A percentile compares a stretch with the other conserved stretches of the same genome.
phyloP scores from a whole-genome alignment of 2,888 invertebrate genomes.

The Phrixothrix hirtus region DNA sequence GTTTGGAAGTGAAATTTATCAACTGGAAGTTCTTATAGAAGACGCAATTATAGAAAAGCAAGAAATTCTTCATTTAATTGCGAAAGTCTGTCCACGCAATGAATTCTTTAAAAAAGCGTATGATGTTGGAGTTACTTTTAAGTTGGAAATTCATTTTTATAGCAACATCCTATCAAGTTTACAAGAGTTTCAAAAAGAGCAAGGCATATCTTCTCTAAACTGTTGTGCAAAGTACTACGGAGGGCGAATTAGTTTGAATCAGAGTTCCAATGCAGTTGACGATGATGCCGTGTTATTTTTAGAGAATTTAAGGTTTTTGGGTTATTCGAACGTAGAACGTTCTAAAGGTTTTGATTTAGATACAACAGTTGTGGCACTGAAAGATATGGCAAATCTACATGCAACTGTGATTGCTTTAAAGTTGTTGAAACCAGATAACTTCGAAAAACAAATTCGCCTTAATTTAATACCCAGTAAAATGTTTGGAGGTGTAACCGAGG shows the following conservation, averaged over 20 bases:
- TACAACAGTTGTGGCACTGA: constrained; percentile 54
- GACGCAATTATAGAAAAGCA: too few relatives aligned
- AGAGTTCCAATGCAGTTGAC: constrained; percentile 50
- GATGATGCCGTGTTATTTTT: constrained; percentile 60
- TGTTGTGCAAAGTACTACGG: constrained; percentile 58
- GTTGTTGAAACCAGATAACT: constrained; percentile 51
- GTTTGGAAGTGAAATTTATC: too few relatives aligned
- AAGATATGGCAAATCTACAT: constrained; percentile 59
- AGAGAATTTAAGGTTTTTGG: constrained; percentile 58
- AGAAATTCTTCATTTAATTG: too few relatives aligned
- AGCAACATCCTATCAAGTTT: constrained; percentile 54
- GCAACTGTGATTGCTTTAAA: constrained; percentile 60
- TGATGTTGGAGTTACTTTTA: constrained; percentile 57
- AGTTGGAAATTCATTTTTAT: constrained; percentile 60
- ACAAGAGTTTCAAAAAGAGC: constrained; percentile 54
- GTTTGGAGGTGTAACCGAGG: constrained; percentile 22
- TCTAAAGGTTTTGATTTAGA: constrained; percentile 56
- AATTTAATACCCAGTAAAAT: too few relatives aligned
- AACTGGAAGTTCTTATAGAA: too few relatives aligned
- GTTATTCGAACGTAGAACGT: constrained; percentile 57
- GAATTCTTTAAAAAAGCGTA: constrained; percentile 57
- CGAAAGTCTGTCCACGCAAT: constrained; percentile 59
- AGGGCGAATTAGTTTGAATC: constrained; percentile 48
- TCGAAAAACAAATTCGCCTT: too few relatives aligned
- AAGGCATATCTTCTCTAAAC: constrained; percentile 49